A percentile compares a stretch with the other conserved stretches of the same genome.
These are phyloP conservation scores for Psilopsiagon aurifrons DNA, from an alignment of 2,113 vertebrate genomes.

Conservation along the genomic window DNA sequence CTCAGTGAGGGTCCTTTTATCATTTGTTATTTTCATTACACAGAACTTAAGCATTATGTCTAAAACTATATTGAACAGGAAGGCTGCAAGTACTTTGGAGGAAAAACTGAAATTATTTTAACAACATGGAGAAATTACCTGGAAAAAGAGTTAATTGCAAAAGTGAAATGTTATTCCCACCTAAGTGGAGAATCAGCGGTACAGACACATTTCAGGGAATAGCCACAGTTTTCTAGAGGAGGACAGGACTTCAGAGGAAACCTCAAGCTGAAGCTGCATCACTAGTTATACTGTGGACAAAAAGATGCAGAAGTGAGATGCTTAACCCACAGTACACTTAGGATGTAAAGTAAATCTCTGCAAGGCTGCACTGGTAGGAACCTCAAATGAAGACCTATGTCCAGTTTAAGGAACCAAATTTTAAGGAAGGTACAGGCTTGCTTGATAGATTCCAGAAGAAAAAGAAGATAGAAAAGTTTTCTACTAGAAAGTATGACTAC, in stretches of 20 bases:
- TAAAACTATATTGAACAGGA: background rate
- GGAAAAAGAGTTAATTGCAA: background rate
- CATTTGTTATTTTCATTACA: background rate
- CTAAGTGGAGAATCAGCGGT: background rate
- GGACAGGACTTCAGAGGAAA: background rate
- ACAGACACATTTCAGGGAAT: background rate
- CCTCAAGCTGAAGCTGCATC: background rate
- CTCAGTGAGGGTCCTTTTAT: background rate
- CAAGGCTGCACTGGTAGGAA: background rate
- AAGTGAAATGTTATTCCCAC: background rate
- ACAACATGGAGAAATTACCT: background rate
- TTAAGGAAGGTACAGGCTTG: background rate
- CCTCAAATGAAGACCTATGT: background rate
- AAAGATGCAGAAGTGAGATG: background rate
- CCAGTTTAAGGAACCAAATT: fast-evolving
- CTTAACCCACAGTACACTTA: background rate
- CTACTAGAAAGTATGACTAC: background rate
- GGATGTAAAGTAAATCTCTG: background rate
- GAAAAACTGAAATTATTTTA: background rate
- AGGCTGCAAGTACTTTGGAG: background rate
- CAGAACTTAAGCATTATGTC: background rate
- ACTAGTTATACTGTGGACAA: background rate
- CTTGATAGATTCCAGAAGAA: background rate
- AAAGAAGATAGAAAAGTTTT: background rate
- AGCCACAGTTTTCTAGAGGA: background rate